Evolutionary conservation across 30 jellyfish, hydroid and myxozoan species (phyloP), one percentile per base, ranked within the genome.

Genomic region (Chrysaora quinquecirrha): DNA sequence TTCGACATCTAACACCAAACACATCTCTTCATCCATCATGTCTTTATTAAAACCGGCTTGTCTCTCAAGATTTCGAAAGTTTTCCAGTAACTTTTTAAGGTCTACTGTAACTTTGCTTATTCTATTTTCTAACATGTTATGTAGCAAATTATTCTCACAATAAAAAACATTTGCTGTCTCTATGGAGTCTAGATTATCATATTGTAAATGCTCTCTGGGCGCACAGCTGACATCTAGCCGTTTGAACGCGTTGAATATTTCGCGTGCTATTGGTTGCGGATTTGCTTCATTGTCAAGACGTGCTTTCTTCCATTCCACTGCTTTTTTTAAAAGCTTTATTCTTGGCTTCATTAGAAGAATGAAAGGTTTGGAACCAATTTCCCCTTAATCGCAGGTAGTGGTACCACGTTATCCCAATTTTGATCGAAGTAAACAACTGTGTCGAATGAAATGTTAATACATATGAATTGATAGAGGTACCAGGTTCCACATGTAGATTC

Each of bases 151-250:
- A 74, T 32, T 67, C 19, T 10, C 49, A 34, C 48, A 24, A 0
- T 3, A 28, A 31, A 1, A 0, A 80, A 32, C 19, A 52, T 43
- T 43, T 43, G 12, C 58, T 43, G 58, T 6, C 16, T 6, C 16
- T 9, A 43, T 43, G 12, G 58, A 16, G 58, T 65, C 61, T 24
- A 35, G 81, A 11, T 22, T 64, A 35, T 27, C 73, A 46, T n/a
- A 61, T 19, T 64, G 64, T 33, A 80, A 64, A 47, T 80, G 90
- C 49, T 80, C 90, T 32, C 69, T 35, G 0, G 90, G 83, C 52
- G 66, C 78, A 50, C 90, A 80, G 16, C 76, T 64, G 22, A 80
- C 29, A 22, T 80, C 76, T 16, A 80, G 24, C 46, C 76, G 71
- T 58, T 49, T 46, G 47, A 80, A 76, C 34, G 49, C 12, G 7